Evolutionary conservation across 2,888 invertebrate genomes (phyloP), one percentile per base, ranked within the genome.

Genomic region (Aphidius colemani): DNA sequence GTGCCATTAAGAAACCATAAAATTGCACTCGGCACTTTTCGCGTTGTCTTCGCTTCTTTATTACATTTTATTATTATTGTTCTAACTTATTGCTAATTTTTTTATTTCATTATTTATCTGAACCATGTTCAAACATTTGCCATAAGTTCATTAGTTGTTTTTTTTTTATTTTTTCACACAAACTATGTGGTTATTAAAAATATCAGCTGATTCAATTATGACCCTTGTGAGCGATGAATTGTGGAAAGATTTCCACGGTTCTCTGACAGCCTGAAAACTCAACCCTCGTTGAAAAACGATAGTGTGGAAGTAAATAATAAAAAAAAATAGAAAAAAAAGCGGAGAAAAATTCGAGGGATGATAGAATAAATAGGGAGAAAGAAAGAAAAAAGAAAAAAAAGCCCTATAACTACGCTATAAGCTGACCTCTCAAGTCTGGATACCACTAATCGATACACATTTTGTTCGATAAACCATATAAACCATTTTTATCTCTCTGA

Each of bases 381-480:
- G 30, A 5, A 30, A 18, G 18, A 18, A 18, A 18, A 18, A 3
- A 3, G n/a, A n/a, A 18, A 66, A 66, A 63, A 64, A 66, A 64
- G 66, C 67, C 69, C 68, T 66, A 55, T 63, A 55, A 59, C 53
- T 53, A 53, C 59, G 41, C 53, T 43, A 13, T 55, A 44, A 41
- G 53, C 50, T 46, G 63, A 66, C 65, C 68, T 62, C 61, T 58
- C 64, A 59, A 66, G 66, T 68, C 69, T 67, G 71, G 69, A 69
- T 67, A 74, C 68, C 69, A 73, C 75, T 72, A 76, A 77, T 77
- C 76, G 75, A 77, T 77, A 76, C 69, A 64, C 61, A 63, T 57
- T 66, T 70, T 64, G 73, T 72, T 76, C 74, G 75, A 75, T 74
- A 75, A 72, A 75, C 74, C 73, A 74, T 75, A 76, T 74, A 75